Conservation (phyloP, 2,888 invertebrate genomes). For the Synergus gifuensis region DNA sequence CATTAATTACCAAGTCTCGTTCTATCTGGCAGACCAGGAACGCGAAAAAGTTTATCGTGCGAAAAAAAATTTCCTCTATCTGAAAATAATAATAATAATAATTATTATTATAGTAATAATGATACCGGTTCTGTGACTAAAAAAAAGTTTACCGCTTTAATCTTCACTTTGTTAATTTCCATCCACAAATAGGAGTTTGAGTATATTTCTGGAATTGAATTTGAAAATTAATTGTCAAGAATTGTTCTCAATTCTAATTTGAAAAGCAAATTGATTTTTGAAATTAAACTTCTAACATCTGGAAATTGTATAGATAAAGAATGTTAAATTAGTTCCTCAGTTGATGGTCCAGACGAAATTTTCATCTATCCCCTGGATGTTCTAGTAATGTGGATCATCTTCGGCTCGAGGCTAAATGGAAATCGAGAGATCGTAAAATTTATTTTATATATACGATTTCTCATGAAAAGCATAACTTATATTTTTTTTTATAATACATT, state of each 20-base stretch:
- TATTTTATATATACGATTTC: not conserved
- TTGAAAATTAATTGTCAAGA: not conserved
- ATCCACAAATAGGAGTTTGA: too few species aligned
- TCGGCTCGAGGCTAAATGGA: not conserved
- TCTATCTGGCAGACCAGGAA: slow-evolving; percentile 7
- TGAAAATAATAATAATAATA: not conserved
- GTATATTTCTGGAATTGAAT: not conserved
- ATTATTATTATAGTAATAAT: too few species aligned
- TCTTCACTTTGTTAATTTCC: too few species aligned
- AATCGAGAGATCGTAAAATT: not conserved
- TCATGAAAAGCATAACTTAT: not conserved
- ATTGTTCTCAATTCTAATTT: not conserved
- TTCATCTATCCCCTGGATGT: not conserved
- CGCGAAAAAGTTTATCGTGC: slow-evolving; percentile 25
- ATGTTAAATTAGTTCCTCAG: slow-evolving; percentile 15
- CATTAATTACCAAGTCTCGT: slow-evolving; percentile 18
- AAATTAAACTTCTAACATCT: not conserved
- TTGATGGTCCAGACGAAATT: not conserved
- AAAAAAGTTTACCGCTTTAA: too few species aligned
- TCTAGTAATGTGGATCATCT: not conserved
- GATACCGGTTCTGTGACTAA: too few species aligned
- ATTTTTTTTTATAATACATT: not conserved
- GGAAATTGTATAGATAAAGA: not conserved
- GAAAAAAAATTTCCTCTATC: slow-evolving; percentile 20
- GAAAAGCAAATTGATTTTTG: not conserved